Evolutionary conservation across 2,797 vertebrate species (phyloP).

Genomic region (Notamacropus eugenii): DNA sequence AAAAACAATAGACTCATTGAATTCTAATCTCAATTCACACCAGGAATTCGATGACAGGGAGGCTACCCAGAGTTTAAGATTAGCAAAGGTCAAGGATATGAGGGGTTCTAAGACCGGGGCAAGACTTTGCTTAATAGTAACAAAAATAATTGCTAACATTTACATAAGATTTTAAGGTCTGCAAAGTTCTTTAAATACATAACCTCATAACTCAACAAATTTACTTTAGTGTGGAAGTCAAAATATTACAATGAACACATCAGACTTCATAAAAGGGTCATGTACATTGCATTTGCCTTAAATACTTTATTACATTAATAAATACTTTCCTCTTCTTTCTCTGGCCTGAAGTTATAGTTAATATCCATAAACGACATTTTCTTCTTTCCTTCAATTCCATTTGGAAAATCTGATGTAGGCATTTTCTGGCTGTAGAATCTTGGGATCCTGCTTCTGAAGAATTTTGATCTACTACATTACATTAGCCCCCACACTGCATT

Average conservation of each 20-base stretch:
- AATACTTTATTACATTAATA: slow-evolving; percentile 20
- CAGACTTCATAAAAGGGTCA: background rate
- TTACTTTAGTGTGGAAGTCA: slow-evolving; percentile 28
- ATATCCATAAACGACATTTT: background rate
- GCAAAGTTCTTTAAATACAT: background rate
- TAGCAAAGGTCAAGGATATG: background rate
- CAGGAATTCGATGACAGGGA: background rate
- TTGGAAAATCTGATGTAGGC: background rate
- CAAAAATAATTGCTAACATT: background rate
- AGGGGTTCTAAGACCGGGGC: background rate
- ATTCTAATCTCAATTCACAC: background rate
- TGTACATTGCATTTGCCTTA: slow-evolving; percentile 39
- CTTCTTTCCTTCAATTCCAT: background rate
- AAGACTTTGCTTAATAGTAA: background rate
- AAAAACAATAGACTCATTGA: background rate
- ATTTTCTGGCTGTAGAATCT: background rate
- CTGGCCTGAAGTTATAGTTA: background rate
- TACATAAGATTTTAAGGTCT: background rate
- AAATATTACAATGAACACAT: slow-evolving; percentile 9
- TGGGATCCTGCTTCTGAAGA: background rate
- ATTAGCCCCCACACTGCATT: background rate
- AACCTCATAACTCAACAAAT: background rate
- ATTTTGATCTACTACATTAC: slow-evolving; percentile 33
- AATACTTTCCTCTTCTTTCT: slow-evolving; percentile 4
- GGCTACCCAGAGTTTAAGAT: background rate